A percentile compares a stretch with the other conserved stretches of the same genome.
Evolutionary conservation across 1,140 invertebrate genomes (phyloP).

Genomic region (Conus betulinus): DNA sequence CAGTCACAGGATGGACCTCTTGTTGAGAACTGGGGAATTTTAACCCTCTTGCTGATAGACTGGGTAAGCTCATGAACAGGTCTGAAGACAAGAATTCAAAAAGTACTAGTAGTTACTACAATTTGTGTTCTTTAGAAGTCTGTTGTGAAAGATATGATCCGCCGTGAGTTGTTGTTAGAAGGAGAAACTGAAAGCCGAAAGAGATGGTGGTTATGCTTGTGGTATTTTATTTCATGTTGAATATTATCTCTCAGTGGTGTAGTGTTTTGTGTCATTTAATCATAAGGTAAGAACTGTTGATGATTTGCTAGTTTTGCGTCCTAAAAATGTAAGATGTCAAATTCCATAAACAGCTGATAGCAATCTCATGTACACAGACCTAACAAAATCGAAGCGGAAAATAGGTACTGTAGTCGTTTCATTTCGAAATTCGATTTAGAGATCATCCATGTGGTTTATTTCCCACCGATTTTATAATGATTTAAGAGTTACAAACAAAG

Average conservation of each 20-base stretch:
- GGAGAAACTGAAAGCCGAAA: background rate
- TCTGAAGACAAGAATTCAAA: background rate
- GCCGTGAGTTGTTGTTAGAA: background rate
- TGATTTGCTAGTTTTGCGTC: background rate
- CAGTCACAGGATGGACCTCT: too few relatives aligned
- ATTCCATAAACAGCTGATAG: too few relatives aligned
- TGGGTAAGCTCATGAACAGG: background rate
- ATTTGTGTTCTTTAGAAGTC: background rate
- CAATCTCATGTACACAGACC: too few relatives aligned
- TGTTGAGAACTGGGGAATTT: background rate
- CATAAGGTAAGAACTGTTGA: background rate
- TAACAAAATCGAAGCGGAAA: too few relatives aligned
- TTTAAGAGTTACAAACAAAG: background rate
- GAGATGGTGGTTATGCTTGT: background rate
- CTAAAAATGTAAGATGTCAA: background rate
- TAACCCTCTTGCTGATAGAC: background rate
- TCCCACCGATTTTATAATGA: background rate
- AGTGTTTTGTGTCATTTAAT: background rate
- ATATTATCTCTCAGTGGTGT: background rate
- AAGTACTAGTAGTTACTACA: background rate
- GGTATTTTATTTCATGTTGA: background rate
- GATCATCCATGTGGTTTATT: background rate
- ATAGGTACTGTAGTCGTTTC: background rate
- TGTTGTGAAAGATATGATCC: background rate
- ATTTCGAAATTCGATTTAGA: background rate